Conservation (phyloP, 2,888 invertebrate genomes). For the Lingula anatina region DNA sequence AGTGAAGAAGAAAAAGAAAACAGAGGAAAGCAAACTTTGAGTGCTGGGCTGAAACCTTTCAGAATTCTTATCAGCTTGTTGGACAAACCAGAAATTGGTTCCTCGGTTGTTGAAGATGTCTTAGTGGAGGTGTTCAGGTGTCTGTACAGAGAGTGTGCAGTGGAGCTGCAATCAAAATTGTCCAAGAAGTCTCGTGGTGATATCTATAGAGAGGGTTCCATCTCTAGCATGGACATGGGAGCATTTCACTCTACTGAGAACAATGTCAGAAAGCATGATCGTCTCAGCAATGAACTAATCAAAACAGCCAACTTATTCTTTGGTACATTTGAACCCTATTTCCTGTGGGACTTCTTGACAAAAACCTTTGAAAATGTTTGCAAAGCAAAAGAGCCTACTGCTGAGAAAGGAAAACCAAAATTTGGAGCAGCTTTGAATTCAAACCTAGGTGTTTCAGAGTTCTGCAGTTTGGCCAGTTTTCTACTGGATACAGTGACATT, state of each 20-base stretch:
- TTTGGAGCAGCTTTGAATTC: too few species aligned
- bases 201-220: background rate
- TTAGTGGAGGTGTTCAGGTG: slow-evolving; percentile 63
- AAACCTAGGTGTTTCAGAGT: slow-evolving; percentile 58
- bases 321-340: slow-evolving; percentile 76
- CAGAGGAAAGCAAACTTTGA: background rate
- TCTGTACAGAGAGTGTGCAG: slow-evolving; percentile 30
- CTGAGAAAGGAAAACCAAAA: background rate
- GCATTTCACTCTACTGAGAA: slow-evolving; percentile 1
- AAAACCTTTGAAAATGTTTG: slow-evolving; percentile 47
- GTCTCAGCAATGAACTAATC: slow-evolving; percentile 60
- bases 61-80: slow-evolving; percentile 75
- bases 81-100: slow-evolving; percentile 80
- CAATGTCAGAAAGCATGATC: background rate
- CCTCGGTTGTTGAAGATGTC: slow-evolving; percentile 45
- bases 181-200: background rate
- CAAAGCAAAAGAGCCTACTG: slow-evolving; percentile 2
- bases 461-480: slow-evolving; percentile 70
- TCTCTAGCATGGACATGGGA: slow-evolving; percentile 3
- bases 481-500: slow-evolving; percentile 62
- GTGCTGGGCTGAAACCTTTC: slow-evolving; percentile 49
- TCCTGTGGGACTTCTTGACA: slow-evolving; percentile 75
- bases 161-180: background rate
- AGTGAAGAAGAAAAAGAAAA: too few species aligned
- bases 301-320: slow-evolving; percentile 81